These are phyloP conservation scores for Zeuzera pyrina DNA, from an alignment of 2,888 invertebrate species.

Conservation along the genomic window DNA sequence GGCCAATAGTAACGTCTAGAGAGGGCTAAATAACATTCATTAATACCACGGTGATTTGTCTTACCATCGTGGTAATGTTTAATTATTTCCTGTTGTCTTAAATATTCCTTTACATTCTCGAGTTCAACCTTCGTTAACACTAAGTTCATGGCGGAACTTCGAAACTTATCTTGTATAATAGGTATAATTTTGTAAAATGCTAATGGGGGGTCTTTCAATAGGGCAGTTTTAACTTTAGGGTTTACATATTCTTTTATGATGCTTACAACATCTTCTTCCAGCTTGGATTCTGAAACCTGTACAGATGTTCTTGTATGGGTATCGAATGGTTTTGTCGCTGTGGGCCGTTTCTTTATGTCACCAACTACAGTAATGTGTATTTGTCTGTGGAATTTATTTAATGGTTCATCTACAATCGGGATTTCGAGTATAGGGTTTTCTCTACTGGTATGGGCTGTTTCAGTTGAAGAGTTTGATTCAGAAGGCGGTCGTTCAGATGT, in stretches of 20 bases:
- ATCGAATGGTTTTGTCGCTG: slow-evolving; percentile 18
- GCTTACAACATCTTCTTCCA: slow-evolving; percentile 17
- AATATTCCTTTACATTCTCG: slow-evolving; percentile 18
- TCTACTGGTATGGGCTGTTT: slow-evolving; percentile 13
- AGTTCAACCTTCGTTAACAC: slow-evolving; percentile 15
- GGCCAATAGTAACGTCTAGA: slow-evolving; percentile 20
- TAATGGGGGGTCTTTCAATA: slow-evolving; percentile 14
- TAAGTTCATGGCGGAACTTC: slow-evolving; percentile 17
- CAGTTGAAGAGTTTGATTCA: no score
- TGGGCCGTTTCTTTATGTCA: slow-evolving; percentile 13
- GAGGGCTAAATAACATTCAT: slow-evolving; percentile 13
- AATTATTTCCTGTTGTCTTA: slow-evolving; percentile 20
- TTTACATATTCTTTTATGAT: slow-evolving; percentile 20
- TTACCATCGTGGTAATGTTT: slow-evolving; percentile 18
- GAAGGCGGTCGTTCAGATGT: slow-evolving; percentile 4
- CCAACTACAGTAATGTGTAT: slow-evolving; percentile 14
- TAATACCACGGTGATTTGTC: slow-evolving; percentile 11
- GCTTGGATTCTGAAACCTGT: slow-evolving; percentile 15
- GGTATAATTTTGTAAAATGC: slow-evolving; percentile 16
- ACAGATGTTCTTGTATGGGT: slow-evolving; percentile 14
- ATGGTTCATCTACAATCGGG: slow-evolving; percentile 15
- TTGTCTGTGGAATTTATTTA: no score
- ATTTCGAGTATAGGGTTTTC: slow-evolving; percentile 19
- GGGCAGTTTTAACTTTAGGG: slow-evolving; percentile 19
- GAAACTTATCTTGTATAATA: slow-evolving; percentile 17